Evolutionary conservation across 2,113 vertebrate species (phyloP), one percentile per base, ranked within the genome.

Genomic region (Condylura cristata): DNA sequence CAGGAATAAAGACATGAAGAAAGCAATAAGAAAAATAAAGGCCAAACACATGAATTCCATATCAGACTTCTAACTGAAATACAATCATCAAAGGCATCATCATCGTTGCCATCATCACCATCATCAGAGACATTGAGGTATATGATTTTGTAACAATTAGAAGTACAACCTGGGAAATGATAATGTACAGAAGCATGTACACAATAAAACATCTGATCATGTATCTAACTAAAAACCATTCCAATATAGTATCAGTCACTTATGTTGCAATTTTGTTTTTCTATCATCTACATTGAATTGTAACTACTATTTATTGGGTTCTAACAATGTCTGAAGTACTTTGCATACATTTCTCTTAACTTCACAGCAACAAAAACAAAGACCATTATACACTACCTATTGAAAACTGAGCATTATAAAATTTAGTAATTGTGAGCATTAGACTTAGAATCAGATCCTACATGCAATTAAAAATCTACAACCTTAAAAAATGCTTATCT

Each of bases 1-100:
- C 61, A 96, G 95, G 68, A 96, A 96, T 82, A 95, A 96, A 65
- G 94, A 96, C n/a, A 96, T 96, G 68, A 97, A 93, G 75, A 94
- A 32, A 70, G 90, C 92, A 72, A 75, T 96, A 58, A 96, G 60
- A 94, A 94, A 91, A 66, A 76, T 96, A 85, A 95, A 82, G 34
- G 76, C 6, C 13, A 92, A 48, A 28, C 17, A 76, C 66, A n/a
- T 93, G 32, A 48, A 28, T 65, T 81, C 37, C 37, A 78, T 37
- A 71, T 76, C 28, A 58, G 65, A 10, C 5, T 93, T 86, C 81
- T 95, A 87, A 76, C 14, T 86, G n/a, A 58, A 30, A 76, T 63
- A 71, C 61, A 68, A 30, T 61, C 32, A 58, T 24, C 8, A 92
- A 92, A 92, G 65, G 4, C 20, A 90, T 30, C 53, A 80, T 20